Conservation (phyloP, 2,888 invertebrate genomes). For the Geotrupes spiniger region DNA sequence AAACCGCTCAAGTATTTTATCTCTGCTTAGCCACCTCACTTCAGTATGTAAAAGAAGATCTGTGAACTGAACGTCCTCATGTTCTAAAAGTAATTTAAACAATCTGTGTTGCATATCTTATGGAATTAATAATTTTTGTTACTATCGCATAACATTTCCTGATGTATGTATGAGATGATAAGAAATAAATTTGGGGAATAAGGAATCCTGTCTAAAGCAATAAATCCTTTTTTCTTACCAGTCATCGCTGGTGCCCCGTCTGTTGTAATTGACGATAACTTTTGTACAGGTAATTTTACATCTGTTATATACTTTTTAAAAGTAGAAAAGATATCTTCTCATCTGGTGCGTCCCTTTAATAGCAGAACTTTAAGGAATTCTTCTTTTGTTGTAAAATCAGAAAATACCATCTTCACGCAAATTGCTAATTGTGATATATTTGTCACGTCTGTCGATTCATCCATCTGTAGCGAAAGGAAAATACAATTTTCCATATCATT, state of each 20-base stretch:
- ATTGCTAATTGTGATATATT: constrained; percentile 23
- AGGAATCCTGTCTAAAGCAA: constrained; percentile 22
- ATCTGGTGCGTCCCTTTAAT: constrained; percentile 22
- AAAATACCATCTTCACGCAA: constrained; percentile 25
- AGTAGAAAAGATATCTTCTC: constrained; percentile 25
- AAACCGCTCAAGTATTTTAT: constrained; percentile 23
- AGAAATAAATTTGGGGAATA: constrained; percentile 22
- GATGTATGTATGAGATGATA: constrained; percentile 26
- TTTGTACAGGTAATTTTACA: constrained; percentile 21
- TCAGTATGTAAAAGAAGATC: constrained; percentile 24
- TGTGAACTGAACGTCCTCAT: constrained; percentile 26
- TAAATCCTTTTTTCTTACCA: constrained; percentile 26
- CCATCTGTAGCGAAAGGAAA: constrained; percentile 26
- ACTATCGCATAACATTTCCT: constrained; percentile 22
- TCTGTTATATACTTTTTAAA: constrained; percentile 21
- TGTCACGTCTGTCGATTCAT: constrained; percentile 24
- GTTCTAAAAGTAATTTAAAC: constrained; percentile 1
- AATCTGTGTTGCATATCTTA: constrained; percentile 22
- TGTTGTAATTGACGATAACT: constrained; percentile 28
- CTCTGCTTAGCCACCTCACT: constrained; percentile 25
- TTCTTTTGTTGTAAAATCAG: constrained; percentile 26
- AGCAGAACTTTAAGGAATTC: constrained; percentile 25
- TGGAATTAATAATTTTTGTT: constrained; percentile 22
- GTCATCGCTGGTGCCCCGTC: constrained; percentile 26
- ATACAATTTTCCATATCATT: constrained; percentile 25